Evolutionary conservation across 1,140 invertebrate genomes (phyloP), one percentile per base, ranked within the genome.

Genomic region (Drosophila miranda): DNA sequence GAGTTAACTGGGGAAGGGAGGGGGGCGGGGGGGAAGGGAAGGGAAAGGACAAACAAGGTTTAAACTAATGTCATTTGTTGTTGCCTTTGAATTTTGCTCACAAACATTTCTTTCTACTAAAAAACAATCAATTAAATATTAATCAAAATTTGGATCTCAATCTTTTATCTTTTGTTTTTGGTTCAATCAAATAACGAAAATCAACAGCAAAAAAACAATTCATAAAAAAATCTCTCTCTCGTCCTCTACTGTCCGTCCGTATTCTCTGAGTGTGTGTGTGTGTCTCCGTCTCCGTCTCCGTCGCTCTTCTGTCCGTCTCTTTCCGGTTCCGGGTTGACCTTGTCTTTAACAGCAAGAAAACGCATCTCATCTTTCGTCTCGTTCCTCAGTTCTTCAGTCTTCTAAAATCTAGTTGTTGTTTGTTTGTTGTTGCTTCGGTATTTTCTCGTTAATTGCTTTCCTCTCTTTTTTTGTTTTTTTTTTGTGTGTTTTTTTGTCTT

Each of bases 321-420:
- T 51, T 38, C 34, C 44, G 34, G 11, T 38, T 14, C 34, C 28
- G 28, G 28, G 9, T 56, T 50, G 26, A 13, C 41, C 48, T 51
- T 59, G 43, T 59, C 50, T 67, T 58, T 52, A 50, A 26, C 42
- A 61, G 63, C 57, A 70, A 67, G 71, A 74, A 67, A 62, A 78
- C 58, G 66, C 70, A 71, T 53, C 63, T 84, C 66, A 75, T 53
- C 63, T 84, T 55, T 30, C 30, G 49, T 80, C 86, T 59, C 52
- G 60, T 74, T 78, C 73, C 70, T 87, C 82, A 87, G 82, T 87
- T 86, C 82, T 68, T 87, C 82, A 87, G 82, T 87, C 82, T 87
- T 87, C 82, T 87, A 87, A 48, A 82, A 87, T 87, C 82, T 87
- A 87, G 82, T 87, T 79, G 59, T 74, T 62, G 60, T 71, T 77